Evolutionary conservation across 2,797 vertebrate genomes (phyloP), one percentile per base, ranked within the genome.

Genomic region (Decapterus maruadsi): DNA sequence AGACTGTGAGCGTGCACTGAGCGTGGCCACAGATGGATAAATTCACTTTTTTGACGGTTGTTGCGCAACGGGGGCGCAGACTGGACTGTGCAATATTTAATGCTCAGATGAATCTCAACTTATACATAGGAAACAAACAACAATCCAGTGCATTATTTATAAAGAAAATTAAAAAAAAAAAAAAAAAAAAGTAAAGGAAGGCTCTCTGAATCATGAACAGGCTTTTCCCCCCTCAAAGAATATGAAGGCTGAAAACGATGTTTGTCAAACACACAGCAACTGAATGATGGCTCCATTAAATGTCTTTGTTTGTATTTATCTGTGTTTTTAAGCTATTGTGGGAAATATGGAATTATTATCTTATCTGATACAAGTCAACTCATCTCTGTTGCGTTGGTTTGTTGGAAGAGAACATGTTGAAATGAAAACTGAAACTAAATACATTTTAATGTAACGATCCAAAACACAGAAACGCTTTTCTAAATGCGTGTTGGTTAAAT

Each of bases 1-100:
- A 72, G 75, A 48, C 65, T 71, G 75, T 43, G 81, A 74, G 76
- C 88, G 72, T 81, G 77, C 81, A 81, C 75, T 69, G 53, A 78
- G 43, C 68, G 58, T 20, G 82, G 83, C 77, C 72, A 66, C 81
- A 70, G 34, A 62, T 60, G 78, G 69, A 85, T 22, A 73, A 34
- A 79, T 34, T 75, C 66, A 58, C 75, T 78, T 82, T 66, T 68
- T 62, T 55, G 50, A 13, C 66, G 8, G 56, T 11, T 66, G 77
- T 80, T 83, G 72, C 76, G 77, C 79, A 89, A 75, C 34, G 38
- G 29, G 8, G 45, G 13, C 42, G 48, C 72, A 54, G 26, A 42
- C 17, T 16, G 29, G 36, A 50, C 26, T 34, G 36, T 34, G 53
- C 8, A 4, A 20, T 13, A 43, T 40, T 40, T 51, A 29, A 26